These are phyloP conservation scores for Tetrapedia diversipes DNA, from an alignment of 2,888 invertebrate genomes.

Conservation along the genomic window DNA sequence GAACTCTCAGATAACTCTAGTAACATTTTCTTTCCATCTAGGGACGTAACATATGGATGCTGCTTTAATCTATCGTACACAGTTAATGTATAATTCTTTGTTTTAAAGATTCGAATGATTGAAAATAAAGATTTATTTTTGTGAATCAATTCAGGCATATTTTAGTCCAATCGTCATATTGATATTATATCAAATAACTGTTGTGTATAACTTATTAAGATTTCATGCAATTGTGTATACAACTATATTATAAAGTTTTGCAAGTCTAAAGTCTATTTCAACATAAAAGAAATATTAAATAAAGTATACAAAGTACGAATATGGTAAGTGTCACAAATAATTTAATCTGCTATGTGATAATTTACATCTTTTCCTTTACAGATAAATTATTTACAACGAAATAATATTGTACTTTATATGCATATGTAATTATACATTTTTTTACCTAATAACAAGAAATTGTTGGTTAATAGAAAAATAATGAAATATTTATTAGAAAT, in stretches of 20 bases:
- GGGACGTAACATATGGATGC: background rate
- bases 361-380: slow-evolving; percentile 13
- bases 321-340: slow-evolving; percentile 49
- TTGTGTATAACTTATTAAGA: slow-evolving; percentile 35
- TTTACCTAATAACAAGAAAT: background rate
- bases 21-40: too few relatives aligned
- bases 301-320: slow-evolving; percentile 43
- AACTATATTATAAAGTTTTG: slow-evolving; percentile 26
- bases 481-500: background rate
- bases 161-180: slow-evolving; percentile 42
- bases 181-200: slow-evolving; percentile 50
- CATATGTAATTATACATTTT: background rate
- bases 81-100: slow-evolving; percentile 18
- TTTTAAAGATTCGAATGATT: slow-evolving; percentile 35
- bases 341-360: slow-evolving; percentile 33
- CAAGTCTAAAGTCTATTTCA: slow-evolving; percentile 21
- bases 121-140: slow-evolving; percentile 51
- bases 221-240: slow-evolving; percentile 41
- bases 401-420: slow-evolving; percentile 5
- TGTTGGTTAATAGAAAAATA: background rate
- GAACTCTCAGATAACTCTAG: too few relatives aligned
- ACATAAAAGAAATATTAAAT: slow-evolving; percentile 30
- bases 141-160: slow-evolving; percentile 31
- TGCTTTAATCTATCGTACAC: slow-evolving; percentile 9
- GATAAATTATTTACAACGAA: slow-evolving; percentile 18